Evolutionary conservation across 2,797 vertebrate genomes (phyloP).

Genomic region (Loris lydekkerianus): DNA sequence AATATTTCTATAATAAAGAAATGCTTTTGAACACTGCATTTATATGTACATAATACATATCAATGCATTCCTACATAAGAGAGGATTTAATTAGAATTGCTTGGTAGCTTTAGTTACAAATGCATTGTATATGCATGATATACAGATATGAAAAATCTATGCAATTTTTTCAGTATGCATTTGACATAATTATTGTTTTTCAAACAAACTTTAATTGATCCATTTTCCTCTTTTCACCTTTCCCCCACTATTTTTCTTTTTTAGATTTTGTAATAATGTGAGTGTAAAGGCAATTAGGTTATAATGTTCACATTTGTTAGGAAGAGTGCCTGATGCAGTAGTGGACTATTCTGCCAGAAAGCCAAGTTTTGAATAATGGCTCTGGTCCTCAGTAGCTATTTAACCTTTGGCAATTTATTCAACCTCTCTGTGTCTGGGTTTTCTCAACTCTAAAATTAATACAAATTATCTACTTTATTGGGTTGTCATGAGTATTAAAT

Average conservation of each 20-base stretch:
- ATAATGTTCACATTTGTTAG: too few species aligned
- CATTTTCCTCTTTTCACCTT: neutral
- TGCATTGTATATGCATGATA: neutral
- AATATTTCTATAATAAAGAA: neutral
- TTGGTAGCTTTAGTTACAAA: neutral
- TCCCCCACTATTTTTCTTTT: too few species aligned
- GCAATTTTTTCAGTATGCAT: neutral
- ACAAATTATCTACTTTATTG: neutral
- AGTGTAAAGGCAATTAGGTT: too few species aligned
- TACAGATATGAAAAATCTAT: neutral
- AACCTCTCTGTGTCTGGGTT: neutral
- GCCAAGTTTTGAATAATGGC: neutral
- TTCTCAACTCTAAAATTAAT: neutral
- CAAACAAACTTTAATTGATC: slow-evolving; percentile 39
- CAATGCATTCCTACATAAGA: neutral
- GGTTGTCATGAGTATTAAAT: neutral
- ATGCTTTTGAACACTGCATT: neutral
- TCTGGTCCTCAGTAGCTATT: neutral
- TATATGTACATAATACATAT: neutral
- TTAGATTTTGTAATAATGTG: too few species aligned
- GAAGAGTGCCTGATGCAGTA: too few species aligned
- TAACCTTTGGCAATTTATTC: neutral
- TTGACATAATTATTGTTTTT: slow-evolving; percentile 18
- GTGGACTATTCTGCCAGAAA: neutral
- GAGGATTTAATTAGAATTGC: neutral